Conservation (phyloP, 2,888 invertebrate species). For the Acleris literana region DNA sequence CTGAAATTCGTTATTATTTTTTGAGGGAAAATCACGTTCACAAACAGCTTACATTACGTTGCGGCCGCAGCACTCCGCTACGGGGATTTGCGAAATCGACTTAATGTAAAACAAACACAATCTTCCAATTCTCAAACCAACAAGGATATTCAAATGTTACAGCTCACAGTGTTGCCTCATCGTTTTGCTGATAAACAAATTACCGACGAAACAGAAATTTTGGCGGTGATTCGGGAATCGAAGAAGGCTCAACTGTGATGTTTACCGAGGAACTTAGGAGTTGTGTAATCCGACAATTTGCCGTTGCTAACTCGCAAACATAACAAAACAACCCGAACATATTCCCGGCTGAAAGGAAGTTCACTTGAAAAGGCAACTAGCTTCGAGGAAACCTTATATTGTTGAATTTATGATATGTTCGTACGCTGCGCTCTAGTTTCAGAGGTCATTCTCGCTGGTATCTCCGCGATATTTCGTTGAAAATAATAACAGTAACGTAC, state of each 20-base stretch:
- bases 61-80: conserved; percentile 45
- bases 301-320: conserved; percentile 78
- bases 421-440: conserved; percentile 66
- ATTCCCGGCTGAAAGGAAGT: conserved; percentile 77
- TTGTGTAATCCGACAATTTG: conserved; percentile 80
- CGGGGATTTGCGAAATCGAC: conserved; percentile 32
- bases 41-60: conserved; percentile 48
- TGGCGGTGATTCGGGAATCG: conserved; percentile 58
- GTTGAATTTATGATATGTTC: conserved; percentile 77
- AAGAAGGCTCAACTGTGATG: conserved; percentile 66
- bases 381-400: conserved; percentile 76
- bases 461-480: conserved; percentile 63
- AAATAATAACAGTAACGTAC: conserved; percentile 65
- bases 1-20: conserved; percentile 66
- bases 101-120: conserved; percentile 45
- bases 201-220: conserved; percentile 63
- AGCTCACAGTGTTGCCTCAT: conserved; percentile 54
- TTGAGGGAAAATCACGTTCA: conserved; percentile 63
- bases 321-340: conserved; percentile 79
- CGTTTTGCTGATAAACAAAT: conserved; percentile 55
- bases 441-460: conserved; percentile 66
- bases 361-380: conserved; percentile 79
- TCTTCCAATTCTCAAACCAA: conserved; percentile 60
- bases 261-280: conserved; percentile 78
- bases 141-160: conserved; percentile 48